These are phyloP conservation scores for Semibalanus balanoides DNA, from an alignment of 1,140 invertebrate species.

Conservation along the genomic window DNA sequence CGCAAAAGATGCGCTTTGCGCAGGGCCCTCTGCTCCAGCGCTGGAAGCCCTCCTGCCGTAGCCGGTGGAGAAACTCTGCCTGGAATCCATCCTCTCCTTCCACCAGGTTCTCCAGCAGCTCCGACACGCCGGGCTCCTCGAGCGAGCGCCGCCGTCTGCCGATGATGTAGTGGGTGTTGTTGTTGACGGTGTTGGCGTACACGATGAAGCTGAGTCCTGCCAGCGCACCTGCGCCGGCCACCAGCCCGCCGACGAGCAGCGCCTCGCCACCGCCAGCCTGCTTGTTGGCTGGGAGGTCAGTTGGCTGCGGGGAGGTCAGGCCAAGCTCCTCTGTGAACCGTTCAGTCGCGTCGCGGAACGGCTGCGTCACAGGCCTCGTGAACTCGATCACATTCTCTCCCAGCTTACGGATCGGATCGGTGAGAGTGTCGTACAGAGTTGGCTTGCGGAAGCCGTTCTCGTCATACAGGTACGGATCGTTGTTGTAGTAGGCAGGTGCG, in stretches of 20 bases:
- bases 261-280: neutral
- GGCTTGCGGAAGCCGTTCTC: neutral
- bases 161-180: conserved; percentile 5
- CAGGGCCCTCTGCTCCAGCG: conserved; percentile 53
- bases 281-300: neutral
- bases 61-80: neutral
- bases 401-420: neutral
- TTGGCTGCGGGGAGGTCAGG: neutral
- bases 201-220: neutral
- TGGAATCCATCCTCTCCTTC: neutral
- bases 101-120: neutral
- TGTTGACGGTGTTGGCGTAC: neutral
- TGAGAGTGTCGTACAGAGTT: neutral
- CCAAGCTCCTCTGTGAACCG: neutral
- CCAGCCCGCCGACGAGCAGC: conserved; percentile 31
- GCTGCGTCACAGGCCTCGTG: neutral
- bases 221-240: conserved; percentile 59
- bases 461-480: neutral
- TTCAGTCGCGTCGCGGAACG: neutral
- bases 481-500: neutral
- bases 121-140: neutral
- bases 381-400: neutral
- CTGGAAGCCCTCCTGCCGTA: neutral
- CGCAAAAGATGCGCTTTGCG: conserved; percentile 57
- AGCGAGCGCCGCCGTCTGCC: neutral